A percentile compares a stretch with the other conserved stretches of the same genome.
These are phyloP conservation scores for Metellina segmentata DNA, from an alignment of 2,888 invertebrate genomes.

Conservation along the genomic window DNA sequence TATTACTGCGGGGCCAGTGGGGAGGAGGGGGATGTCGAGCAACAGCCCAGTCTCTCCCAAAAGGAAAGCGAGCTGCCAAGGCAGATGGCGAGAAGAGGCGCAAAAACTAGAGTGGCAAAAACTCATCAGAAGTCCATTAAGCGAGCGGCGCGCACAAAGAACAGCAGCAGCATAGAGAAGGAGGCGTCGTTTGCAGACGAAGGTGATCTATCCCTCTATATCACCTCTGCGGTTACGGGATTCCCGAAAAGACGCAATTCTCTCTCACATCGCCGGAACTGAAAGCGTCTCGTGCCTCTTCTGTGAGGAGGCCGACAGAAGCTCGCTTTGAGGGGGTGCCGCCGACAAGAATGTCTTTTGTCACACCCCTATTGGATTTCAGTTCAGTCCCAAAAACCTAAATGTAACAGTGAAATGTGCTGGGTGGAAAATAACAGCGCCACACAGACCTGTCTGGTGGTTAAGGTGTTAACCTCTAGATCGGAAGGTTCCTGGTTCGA, in stretches of 20 bases:
- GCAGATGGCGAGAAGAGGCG: slow-evolving; percentile 1
- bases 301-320: no score
- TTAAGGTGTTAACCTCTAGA: no score
- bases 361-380: no score
- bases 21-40: background rate
- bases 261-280: background rate
- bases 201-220: background rate
- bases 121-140: slow-evolving; percentile 35
- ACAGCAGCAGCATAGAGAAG: no score
- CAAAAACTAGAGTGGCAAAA: background rate
- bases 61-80: background rate
- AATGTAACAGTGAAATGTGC: no score
- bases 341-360: no score
- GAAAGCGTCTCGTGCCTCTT: background rate
- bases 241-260: background rate
- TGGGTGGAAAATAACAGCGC: no score
- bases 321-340: no score
- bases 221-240: background rate
- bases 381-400: no score
- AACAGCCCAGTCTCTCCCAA: background rate
- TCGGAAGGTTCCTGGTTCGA: no score
- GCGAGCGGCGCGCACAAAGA: background rate
- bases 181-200: background rate
- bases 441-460: no score
- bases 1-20: no score